Conservation (phyloP, 1,140 invertebrate genomes). For the Macrotrachela quadricornifera region DNA sequence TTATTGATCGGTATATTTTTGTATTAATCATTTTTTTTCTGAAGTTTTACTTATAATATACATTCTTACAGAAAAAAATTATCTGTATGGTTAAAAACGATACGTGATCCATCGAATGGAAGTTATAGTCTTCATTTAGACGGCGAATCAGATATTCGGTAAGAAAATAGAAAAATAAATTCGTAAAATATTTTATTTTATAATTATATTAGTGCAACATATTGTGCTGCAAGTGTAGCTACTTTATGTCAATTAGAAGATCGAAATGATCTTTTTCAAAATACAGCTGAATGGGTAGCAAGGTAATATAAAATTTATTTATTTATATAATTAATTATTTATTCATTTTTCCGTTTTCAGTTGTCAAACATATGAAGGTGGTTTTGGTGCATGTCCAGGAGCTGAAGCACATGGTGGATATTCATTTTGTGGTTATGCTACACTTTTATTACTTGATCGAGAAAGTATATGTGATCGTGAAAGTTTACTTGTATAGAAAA, state of each 20-base stretch:
- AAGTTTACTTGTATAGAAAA: slow-evolving; percentile 42
- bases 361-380: slow-evolving; percentile 94
- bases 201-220: slow-evolving; percentile 40
- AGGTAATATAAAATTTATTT: slow-evolving; percentile 24
- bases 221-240: slow-evolving; percentile 75
- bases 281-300: slow-evolving; percentile 68
- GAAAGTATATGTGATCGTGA: slow-evolving; percentile 55
- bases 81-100: no score
- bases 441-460: slow-evolving; percentile 56
- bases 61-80: no score
- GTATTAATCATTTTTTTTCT: no score
- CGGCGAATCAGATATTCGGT: slow-evolving; percentile 68
- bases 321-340: no score
- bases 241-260: slow-evolving; percentile 59
- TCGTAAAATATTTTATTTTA: no score
- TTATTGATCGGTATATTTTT: slow-evolving; percentile 51
- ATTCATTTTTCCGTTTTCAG: no score
- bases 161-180: neutral
- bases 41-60: no score
- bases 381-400: slow-evolving; percentile 74
- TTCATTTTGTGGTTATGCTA: slow-evolving; percentile 79
- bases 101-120: slow-evolving; percentile 31
- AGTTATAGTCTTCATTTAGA: slow-evolving; percentile 69
- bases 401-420: slow-evolving; percentile 96
- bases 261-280: slow-evolving; percentile 46